These are phyloP conservation scores for Cnemophilus loriae DNA, from an alignment of 2,113 vertebrate genomes.

Conservation along the genomic window DNA sequence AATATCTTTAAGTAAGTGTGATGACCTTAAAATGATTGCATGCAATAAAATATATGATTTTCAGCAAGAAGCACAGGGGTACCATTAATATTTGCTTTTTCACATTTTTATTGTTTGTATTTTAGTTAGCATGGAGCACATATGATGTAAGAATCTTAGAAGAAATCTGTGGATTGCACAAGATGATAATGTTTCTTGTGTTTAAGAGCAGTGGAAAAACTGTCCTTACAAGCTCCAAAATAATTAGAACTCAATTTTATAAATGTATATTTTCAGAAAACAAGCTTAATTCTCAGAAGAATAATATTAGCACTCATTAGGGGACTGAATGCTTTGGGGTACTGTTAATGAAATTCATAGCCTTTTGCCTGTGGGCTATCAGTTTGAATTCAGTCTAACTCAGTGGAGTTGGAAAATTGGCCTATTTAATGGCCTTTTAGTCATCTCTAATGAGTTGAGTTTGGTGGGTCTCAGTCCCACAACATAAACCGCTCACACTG, in stretches of 20 bases:
- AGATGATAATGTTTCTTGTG: neutral
- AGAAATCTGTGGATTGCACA: neutral
- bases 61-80: neutral
- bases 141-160: neutral
- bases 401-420: slow-evolving; percentile 35
- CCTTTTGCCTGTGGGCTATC: slow-evolving; percentile 42
- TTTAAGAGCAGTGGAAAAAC: neutral
- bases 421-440: slow-evolving; percentile 43
- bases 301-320: slow-evolving; percentile 53
- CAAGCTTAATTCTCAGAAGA: slow-evolving; percentile 52
- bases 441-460: slow-evolving; percentile 10
- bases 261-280: slow-evolving; percentile 58
- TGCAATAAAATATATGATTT: neutral
- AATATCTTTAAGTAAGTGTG: neutral
- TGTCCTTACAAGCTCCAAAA: neutral
- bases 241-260: slow-evolving; percentile 17
- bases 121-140: neutral
- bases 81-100: neutral
- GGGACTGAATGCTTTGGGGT: slow-evolving; percentile 14
- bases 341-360: slow-evolving; percentile 51
- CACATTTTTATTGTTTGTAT: neutral
- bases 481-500: neutral
- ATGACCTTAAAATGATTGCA: neutral
- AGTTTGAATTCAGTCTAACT: slow-evolving; percentile 35
- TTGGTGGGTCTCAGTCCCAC: neutral